These are phyloP conservation scores for Muscicapa striata DNA, from an alignment of 2,797 vertebrate species.

Conservation along the genomic window DNA sequence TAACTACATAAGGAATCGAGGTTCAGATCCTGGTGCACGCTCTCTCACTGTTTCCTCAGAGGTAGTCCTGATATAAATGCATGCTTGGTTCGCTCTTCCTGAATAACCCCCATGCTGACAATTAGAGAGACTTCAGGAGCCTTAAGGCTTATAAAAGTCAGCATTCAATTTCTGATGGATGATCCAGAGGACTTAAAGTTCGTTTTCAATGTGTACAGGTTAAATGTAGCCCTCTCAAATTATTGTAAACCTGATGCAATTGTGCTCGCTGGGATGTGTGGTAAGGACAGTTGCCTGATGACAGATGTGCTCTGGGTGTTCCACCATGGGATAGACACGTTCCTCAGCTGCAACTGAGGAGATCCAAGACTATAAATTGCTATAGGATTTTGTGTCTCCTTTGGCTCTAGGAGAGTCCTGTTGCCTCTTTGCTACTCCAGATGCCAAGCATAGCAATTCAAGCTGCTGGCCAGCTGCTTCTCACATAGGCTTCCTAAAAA, in stretches of 20 bases:
- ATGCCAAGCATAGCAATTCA: neutral
- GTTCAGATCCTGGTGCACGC: neutral
- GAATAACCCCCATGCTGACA: neutral
- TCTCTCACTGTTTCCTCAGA: neutral
- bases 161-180: neutral
- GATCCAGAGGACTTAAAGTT: neutral
- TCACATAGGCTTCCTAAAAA: neutral
- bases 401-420: neutral
- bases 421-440: neutral
- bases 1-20: fast-evolving
- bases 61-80: neutral
- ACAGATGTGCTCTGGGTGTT: neutral
- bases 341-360: neutral
- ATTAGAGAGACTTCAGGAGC: neutral
- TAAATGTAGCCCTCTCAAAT: neutral
- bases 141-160: neutral
- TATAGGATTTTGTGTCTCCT: neutral
- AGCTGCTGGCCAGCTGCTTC: neutral
- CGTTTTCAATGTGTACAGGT: neutral
- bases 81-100: neutral
- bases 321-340: fast-evolving
- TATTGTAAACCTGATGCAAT: neutral
- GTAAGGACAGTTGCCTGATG: neutral
- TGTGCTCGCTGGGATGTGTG: neutral
- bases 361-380: neutral